phyloP scores from a whole-genome alignment of 2,888 invertebrate species.

The Amphipyra berbera region DNA sequence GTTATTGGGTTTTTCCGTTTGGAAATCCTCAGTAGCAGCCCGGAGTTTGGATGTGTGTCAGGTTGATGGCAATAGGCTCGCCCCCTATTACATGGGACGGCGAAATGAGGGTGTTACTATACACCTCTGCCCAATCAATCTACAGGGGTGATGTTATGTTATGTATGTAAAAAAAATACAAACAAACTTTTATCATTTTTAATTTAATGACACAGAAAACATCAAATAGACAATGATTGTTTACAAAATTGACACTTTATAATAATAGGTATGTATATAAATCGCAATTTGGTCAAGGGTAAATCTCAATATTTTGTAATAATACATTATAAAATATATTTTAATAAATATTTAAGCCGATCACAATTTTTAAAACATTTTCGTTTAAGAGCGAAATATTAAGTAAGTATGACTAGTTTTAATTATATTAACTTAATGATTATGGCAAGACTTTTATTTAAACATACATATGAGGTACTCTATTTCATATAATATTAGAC shows the following conservation, averaged over 20 bases:
- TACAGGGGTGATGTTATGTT: too few species aligned
- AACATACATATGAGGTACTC: conserved; percentile 10
- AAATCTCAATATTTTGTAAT: conserved; percentile 53
- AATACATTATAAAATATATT: conserved; percentile 43
- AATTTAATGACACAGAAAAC: conserved; percentile 74
- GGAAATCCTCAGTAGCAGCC: too few species aligned
- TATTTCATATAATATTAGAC: neutral
- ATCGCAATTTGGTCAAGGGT: conserved; percentile 77
- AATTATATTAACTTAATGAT: conserved; percentile 43
- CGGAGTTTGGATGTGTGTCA: too few species aligned
- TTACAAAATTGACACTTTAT: conserved; percentile 78
- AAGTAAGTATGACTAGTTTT: conserved; percentile 45
- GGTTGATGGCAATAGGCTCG: too few species aligned
- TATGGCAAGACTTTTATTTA: conserved; percentile 53
- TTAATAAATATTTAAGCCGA: conserved; percentile 64
- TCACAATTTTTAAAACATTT: conserved; percentile 62
- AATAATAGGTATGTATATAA: conserved; percentile 58
- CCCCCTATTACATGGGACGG: too few species aligned
- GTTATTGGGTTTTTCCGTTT: too few species aligned
- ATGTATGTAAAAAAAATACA: neutral
- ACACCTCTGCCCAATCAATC: too few species aligned
- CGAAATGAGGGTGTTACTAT: too few species aligned
- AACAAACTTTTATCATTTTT: conserved; percentile 53
- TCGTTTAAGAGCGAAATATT: conserved; percentile 37
- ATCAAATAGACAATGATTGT: conserved; percentile 72